These are phyloP conservation scores for Tenthredo notha DNA, from an alignment of 2,888 invertebrate species.

Conservation along the genomic window DNA sequence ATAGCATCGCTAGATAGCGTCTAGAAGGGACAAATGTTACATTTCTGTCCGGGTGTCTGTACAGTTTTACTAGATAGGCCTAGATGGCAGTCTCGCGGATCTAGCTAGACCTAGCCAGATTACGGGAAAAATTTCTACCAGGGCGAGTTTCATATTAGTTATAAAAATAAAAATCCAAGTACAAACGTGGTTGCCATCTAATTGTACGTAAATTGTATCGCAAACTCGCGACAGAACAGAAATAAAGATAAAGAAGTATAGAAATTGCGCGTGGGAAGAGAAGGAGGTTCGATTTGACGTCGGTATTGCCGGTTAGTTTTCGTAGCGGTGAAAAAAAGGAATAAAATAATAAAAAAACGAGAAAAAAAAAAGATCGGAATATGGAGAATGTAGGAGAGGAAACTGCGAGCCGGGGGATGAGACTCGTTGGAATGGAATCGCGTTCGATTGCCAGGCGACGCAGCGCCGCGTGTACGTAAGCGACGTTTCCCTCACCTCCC, in stretches of 20 bases:
- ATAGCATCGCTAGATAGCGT: too few relatives aligned
- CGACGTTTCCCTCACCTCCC: background rate
- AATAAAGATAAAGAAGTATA: background rate
- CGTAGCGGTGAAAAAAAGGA: background rate
- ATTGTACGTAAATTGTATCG: background rate
- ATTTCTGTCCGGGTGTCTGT: too few relatives aligned
- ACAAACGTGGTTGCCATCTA: background rate
- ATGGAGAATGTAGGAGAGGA: background rate
- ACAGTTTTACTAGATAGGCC: too few relatives aligned
- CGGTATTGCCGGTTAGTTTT: slow-evolving; percentile 15
- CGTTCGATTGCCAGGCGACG: slow-evolving; percentile 38
- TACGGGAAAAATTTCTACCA: too few relatives aligned
- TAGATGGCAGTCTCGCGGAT: too few relatives aligned
- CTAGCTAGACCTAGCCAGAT: too few relatives aligned
- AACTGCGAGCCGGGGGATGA: background rate
- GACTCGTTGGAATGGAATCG: slow-evolving; percentile 15
- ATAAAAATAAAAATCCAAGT: background rate
- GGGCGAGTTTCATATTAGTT: too few relatives aligned
- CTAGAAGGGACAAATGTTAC: too few relatives aligned
- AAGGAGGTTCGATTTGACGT: background rate
- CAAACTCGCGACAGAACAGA: background rate
- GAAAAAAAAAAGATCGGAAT: background rate
- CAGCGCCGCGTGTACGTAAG: slow-evolving; percentile 24
- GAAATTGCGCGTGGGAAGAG: background rate
- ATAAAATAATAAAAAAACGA: background rate